phyloP scores from a whole-genome alignment of 2,888 invertebrate species.

The Agonopterix alstromeriana region DNA sequence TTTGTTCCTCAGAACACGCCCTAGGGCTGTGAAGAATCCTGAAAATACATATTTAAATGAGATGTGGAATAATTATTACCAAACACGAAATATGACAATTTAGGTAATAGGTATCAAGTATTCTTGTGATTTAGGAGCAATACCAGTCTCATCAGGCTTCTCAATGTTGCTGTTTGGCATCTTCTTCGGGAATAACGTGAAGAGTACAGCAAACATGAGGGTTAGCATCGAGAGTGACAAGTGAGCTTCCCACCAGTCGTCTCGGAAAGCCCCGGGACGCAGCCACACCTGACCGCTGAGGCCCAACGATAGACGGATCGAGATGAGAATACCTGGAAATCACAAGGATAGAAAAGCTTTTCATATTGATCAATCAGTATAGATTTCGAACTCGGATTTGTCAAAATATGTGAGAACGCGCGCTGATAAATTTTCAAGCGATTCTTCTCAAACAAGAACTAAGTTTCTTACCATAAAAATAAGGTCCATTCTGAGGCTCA shows the following conservation, averaged over 20 bases:
- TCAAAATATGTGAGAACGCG: background rate
- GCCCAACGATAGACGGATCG: conserved; percentile 57
- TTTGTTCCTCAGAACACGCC: conserved; percentile 39
- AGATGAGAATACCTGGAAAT: conserved; percentile 54
- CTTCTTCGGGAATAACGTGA: conserved; percentile 47
- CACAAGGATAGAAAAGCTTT: background rate
- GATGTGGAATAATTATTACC: no score
- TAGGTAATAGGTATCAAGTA: no score
- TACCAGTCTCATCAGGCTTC: conserved; percentile 24
- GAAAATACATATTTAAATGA: background rate
- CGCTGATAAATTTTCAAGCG: background rate
- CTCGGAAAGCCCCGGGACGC: conserved; percentile 29
- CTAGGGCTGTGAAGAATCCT: conserved; percentile 38
- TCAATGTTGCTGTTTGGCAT: conserved; percentile 31
- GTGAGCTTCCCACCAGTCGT: conserved; percentile 61
- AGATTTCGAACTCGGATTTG: no score
- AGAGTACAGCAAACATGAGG: conserved; percentile 55
- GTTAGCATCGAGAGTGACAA: conserved; percentile 49
- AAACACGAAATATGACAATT: no score
- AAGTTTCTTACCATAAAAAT: conserved; percentile 46
- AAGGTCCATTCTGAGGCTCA: conserved; percentile 55
- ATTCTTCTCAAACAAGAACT: background rate
- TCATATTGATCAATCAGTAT: no score
- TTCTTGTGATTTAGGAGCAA: conserved; percentile 1
- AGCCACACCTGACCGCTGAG: conserved; percentile 51